Conservation (phyloP, 2,888 invertebrate genomes). For the Strigamia crassipes region DNA sequence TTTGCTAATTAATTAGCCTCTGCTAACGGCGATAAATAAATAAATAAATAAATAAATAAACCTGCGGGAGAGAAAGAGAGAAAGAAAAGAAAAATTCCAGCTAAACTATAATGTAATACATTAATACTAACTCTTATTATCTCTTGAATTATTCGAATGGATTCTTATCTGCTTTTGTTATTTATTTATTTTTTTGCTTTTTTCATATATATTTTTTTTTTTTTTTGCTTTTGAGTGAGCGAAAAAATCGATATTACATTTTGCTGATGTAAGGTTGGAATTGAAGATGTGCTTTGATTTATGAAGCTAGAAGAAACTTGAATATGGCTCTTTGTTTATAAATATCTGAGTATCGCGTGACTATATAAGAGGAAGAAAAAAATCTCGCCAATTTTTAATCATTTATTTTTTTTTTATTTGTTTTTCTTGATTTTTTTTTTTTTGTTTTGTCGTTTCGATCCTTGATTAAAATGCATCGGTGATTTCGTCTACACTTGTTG, state of each 20-base stretch:
- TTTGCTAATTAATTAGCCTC: not conserved
- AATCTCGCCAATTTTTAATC: too few species aligned
- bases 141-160: not conserved
- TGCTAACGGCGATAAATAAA: too few species aligned
- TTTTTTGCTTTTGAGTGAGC: not conserved
- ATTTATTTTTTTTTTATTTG: too few species aligned
- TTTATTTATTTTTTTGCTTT: not conserved
- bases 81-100: too few species aligned
- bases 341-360: not conserved
- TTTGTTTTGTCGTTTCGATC: not conserved
- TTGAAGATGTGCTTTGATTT: slow-evolving; percentile 20
- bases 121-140: not conserved
- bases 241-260: slow-evolving; percentile 12
- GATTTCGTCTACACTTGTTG: not conserved
- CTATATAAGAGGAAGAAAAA: too few species aligned
- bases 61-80: too few species aligned
- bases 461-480: too few species aligned
- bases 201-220: not conserved
- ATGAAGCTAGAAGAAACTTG: not conserved
- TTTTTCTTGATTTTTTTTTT: not conserved
- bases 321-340: not conserved
- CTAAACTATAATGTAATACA: too few species aligned
- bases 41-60: too few species aligned
- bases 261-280: slow-evolving; percentile 1
- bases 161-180: not conserved